These are phyloP conservation scores for Cyclargus thomasi DNA, from an alignment of 1,140 invertebrate genomes.

Conservation along the genomic window DNA sequence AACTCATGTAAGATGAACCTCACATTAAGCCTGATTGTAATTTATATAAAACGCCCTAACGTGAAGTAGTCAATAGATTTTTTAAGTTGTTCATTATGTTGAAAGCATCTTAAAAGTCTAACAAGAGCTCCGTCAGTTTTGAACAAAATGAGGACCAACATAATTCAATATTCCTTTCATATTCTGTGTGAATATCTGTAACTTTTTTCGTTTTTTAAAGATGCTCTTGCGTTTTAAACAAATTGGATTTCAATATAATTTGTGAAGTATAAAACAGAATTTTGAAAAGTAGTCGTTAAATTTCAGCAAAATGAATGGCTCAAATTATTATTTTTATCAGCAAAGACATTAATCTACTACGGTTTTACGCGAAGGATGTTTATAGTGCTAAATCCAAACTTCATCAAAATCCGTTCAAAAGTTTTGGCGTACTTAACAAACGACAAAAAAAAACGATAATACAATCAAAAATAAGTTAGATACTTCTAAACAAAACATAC, in stretches of 20 bases:
- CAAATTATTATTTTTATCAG: too few relatives aligned
- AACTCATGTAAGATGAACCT: not conserved
- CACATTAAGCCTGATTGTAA: constrained; percentile 18
- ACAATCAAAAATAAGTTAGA: too few relatives aligned
- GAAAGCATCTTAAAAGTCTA: constrained; percentile 72
- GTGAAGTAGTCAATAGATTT: constrained; percentile 66
- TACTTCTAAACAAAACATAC: too few relatives aligned
- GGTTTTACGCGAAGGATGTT: too few relatives aligned
- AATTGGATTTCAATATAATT: not conserved
- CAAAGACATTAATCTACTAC: too few relatives aligned
- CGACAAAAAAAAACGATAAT: too few relatives aligned
- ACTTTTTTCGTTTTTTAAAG: not conserved
- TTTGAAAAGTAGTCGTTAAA: too few relatives aligned
- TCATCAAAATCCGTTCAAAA: too few relatives aligned
- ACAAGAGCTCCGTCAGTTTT: constrained; percentile 71
- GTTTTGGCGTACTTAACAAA: too few relatives aligned
- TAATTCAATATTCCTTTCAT: constrained; percentile 74
- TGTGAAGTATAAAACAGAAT: too few relatives aligned
- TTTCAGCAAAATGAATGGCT: too few relatives aligned
- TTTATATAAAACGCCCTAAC: constrained; percentile 28
- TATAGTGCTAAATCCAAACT: too few relatives aligned
- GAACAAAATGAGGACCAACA: constrained; percentile 65
- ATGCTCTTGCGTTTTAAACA: not conserved
- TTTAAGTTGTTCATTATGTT: constrained; percentile 72
- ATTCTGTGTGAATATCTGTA: constrained; percentile 65